Base-by-base conservation (phyloP, 2,888 invertebrate species). In the Drosophila subquinaria region DNA sequence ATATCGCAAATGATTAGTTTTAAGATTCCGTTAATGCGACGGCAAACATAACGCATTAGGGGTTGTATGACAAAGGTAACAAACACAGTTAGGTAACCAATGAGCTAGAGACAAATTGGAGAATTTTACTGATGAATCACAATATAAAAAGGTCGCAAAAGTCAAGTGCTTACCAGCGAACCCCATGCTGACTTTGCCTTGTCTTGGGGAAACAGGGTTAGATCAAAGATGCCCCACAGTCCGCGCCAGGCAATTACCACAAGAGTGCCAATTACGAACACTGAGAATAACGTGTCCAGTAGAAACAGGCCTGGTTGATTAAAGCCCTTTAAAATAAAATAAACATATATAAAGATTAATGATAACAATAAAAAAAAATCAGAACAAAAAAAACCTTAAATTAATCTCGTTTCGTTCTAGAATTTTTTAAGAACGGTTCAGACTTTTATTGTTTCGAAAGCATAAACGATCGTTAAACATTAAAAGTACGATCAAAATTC, bases 161-260 rank as follows among this genome's bases (percentile, higher is more conserved):
- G 36, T 38, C n/a, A 15, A 0, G 6, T 11, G 11, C 96, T 95
- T 93, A 97, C 97, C 94, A 97, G 91, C 51, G 97, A 97, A 5
- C 95, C 95, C 94, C 96, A 95, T 60, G 96, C 95, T 4, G 97
- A 97, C 81, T 94, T 94, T 62, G 94, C 93, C 23, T 91, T 93
- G 88, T 96, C 94, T 0, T 94, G 95, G 6, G 97, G 97, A 91
- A 95, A 97, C n/a, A 98, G 93, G 90, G 95, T 95, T 79, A 96
- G 93, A 93, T 97, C 97, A 57, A 97, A 94, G 55, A 97, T 93
- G 6, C 95, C 95, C 97, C 97, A 98, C 30, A 95, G 94, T 30
- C 98, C 97, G 83, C 97, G 94, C 98, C 98, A 98, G 51, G 97
- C 97, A 92, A 97, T 96, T 2, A 97, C 97, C 53, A 97, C 97